Base-by-base conservation (phyloP, 2,888 invertebrate species). In the Drosophila cognata region DNA sequence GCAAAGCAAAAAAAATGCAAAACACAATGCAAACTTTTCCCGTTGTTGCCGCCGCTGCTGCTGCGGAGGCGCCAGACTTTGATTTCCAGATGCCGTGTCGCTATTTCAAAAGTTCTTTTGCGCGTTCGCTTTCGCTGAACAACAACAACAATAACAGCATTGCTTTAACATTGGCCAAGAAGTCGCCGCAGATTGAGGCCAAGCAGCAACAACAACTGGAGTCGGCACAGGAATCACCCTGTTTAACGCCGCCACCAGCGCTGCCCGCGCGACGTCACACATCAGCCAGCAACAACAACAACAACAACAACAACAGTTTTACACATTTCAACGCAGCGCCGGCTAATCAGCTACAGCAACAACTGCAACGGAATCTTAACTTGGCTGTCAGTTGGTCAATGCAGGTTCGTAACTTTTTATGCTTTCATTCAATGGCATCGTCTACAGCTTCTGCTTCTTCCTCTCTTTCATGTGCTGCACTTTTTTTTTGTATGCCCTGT, bases 81-180 rank as follows among this genome's bases (percentile, higher is more conserved):
- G 93, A 93, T 88, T 93, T 93, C 75, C 92, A 88, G 77, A 77
- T 92, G 81, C 91, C 93, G 59, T 93, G 93, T 43, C 93, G 94
- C 73, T 94, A 93, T 80, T 94, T 94, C 85, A 94, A 94, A 91
- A 94, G 94, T 88, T 93, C 94, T 71, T 94, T 94, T 90, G 94
- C 94, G 53, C 93, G 94, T 65, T 94, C 94, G 50, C 92, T 94
- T 84, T 94, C 94, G 67, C 92, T 92, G 63, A 93, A 88, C 74
- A 90, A 83, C 84, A 90, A 79, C 82, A 77, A 71, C 69, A 78
- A 55, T 69, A 81, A 56, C 56, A 68, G 50, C 67, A 68, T 50
- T 60, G 53, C 65, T 61, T 77, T 82, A 77, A 66, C 78, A 68
- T 77, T 74, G 84, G 64, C 79, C 63, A 84, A 87, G 68, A 77